phyloP scores from a whole-genome alignment of 2,113 vertebrate genomes.

The Callionymus lyra region DNA sequence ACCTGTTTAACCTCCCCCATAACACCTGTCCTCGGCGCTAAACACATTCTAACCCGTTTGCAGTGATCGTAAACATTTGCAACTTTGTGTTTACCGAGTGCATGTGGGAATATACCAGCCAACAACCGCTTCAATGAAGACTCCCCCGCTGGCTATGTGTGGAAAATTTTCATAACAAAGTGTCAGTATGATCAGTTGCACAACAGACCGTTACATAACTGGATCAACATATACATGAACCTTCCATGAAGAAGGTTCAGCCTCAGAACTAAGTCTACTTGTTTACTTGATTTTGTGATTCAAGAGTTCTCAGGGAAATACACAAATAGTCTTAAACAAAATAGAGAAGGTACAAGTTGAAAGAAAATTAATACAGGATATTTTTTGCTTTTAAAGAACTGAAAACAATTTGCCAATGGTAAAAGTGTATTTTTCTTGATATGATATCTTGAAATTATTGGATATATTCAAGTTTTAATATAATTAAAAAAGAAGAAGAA shows the following conservation, averaged over 20 bases:
- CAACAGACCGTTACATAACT: conserved; percentile 9
- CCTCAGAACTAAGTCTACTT: too few relatives aligned
- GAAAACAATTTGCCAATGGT: too few relatives aligned
- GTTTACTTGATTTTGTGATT: too few relatives aligned
- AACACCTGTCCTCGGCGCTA: conserved; percentile 55
- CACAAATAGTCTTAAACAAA: too few relatives aligned
- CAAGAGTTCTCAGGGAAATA: too few relatives aligned
- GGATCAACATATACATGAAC: conserved; percentile 4
- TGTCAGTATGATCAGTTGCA: conserved; percentile 17
- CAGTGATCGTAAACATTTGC: conserved; percentile 55
- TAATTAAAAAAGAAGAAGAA: too few relatives aligned
- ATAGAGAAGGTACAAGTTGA: too few relatives aligned
- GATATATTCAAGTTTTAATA: too few relatives aligned
- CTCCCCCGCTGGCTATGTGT: conserved; percentile 28
- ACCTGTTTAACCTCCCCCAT: conserved; percentile 53
- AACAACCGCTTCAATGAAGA: conserved; percentile 3
- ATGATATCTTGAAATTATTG: too few relatives aligned
- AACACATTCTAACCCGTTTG: conserved; percentile 58
- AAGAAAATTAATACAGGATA: too few relatives aligned
- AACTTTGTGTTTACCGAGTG: conserved; percentile 42
- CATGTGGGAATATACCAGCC: conserved; percentile 8
- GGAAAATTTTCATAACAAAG: conserved; percentile 14
- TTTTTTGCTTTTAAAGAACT: too few relatives aligned
- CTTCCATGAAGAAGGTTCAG: conserved; percentile 2
- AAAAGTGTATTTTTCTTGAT: too few relatives aligned